Evolutionary conservation across 2,113 vertebrate genomes (phyloP).

Genomic region (Saimiri boliviensis): DNA sequence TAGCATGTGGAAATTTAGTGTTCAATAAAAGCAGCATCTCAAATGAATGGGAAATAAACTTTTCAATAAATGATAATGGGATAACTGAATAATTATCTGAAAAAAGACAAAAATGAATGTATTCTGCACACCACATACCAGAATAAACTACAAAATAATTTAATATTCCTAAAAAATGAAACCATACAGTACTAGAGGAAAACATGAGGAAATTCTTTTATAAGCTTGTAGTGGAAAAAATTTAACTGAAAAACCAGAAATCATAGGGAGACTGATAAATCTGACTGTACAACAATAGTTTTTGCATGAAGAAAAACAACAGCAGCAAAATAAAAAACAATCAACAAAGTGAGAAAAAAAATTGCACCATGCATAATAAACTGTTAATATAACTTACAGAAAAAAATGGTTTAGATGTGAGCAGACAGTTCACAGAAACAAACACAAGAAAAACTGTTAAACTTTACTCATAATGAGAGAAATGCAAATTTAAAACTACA

Average conservation of each 20-base stretch:
- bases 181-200: not conserved
- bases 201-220: not conserved
- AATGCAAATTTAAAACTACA: slow-evolving; percentile 23
- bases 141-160: not conserved
- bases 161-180: slow-evolving; percentile 5
- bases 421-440: slow-evolving; percentile 4
- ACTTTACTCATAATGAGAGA: not conserved
- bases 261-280: not conserved
- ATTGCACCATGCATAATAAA: not conserved
- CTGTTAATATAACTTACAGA: not conserved
- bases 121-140: not conserved
- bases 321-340: slow-evolving; percentile 34
- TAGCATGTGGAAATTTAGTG: not conserved
- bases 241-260: not conserved
- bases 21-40: slow-evolving; percentile 6
- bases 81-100: not conserved
- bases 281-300: not conserved
- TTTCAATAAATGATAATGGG: not conserved
- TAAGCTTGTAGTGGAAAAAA: not conserved
- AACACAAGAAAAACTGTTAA: slow-evolving; percentile 5
- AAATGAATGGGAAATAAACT: not conserved
- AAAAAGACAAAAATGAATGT: slow-evolving; percentile 12
- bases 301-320: not conserved
- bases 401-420: not conserved
- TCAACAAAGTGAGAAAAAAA: not conserved